phyloP scores from a whole-genome alignment of 2,797 vertebrate species.

The Coilia nasus region DNA sequence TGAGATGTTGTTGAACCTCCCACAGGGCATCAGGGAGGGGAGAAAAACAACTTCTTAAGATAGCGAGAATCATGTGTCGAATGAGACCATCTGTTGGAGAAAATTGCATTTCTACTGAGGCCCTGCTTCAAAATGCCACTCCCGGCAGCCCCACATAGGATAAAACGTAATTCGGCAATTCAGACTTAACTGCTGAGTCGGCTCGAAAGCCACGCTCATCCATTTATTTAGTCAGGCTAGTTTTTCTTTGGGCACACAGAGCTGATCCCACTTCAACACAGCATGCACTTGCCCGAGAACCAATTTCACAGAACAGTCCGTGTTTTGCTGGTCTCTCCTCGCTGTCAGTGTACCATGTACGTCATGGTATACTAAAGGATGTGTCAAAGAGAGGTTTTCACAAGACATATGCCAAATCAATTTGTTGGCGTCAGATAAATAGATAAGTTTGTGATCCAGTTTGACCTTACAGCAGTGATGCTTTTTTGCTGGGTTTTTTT shows the following conservation, averaged over 20 bases:
- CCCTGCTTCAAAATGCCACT: slow-evolving; percentile 46
- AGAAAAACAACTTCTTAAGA: slow-evolving; percentile 49
- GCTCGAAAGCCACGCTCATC: slow-evolving; percentile 32
- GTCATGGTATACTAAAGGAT: neutral
- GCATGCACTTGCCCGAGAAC: slow-evolving; percentile 29
- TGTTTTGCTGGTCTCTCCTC: neutral
- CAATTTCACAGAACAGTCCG: slow-evolving; percentile 37
- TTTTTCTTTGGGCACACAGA: slow-evolving; percentile 36
- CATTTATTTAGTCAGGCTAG: slow-evolving; percentile 38
- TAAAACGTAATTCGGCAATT: slow-evolving; percentile 39
- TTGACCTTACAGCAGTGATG: neutral
- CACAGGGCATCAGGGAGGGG: slow-evolving; percentile 30
- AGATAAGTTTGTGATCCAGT: neutral
- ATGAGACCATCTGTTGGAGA: slow-evolving; percentile 59
- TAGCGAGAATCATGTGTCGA: slow-evolving; percentile 48
- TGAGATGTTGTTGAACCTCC: slow-evolving; percentile 48
- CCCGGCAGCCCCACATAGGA: slow-evolving; percentile 44
- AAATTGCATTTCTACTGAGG: slow-evolving; percentile 55
- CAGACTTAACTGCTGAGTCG: slow-evolving; percentile 45
- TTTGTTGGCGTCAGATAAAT: neutral
- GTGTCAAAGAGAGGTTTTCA: neutral
- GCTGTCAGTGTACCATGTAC: neutral
- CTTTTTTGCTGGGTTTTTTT: neutral
- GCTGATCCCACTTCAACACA: slow-evolving; percentile 30
- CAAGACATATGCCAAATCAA: neutral